Evolutionary conservation across 2,113 vertebrate species (phyloP), one percentile per base, ranked within the genome.

Genomic region (Hemibagrus wyckioides): DNA sequence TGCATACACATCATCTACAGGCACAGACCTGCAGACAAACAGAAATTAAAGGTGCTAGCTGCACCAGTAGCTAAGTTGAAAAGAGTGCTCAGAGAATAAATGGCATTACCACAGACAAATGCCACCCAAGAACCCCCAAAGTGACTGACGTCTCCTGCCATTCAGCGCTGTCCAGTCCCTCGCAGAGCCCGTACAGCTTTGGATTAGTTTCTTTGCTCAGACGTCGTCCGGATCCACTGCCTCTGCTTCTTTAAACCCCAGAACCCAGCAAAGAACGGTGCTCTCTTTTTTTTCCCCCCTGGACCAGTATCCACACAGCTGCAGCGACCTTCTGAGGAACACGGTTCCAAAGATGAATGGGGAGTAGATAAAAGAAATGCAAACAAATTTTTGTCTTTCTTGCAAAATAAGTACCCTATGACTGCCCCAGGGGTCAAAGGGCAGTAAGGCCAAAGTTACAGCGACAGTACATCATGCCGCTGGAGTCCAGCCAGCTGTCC

Each of bases 401-500:
- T 75, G 39, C n/a, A 33, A 57, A 54, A 71, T 25, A 65, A 71
- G 92, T 56, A 86, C 33, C 61, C 76, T 93, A 92, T 88, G 84
- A 87, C 86, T 87, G 85, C 86, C 90, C 92, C 92, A 92, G 91
- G 88, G 90, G 92, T 99, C 97, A 99, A 93, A 99, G 97, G 0
- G 98, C 97, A 25, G 98, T 97, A 77, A 99, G 94, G 87, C 98
- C 98, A 92, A 99, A 99, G 91, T 99, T 99, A 95, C 98, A 99
- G 10, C 98, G 97, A 86, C 98, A 99, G 92, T 97, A 97, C 94
- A 97, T 96, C 98, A 99, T 99, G 59, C 97, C 97, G 1, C 97
- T 97, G 0, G 96, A 97, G 95, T 99, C 98, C 95, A 96, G 95
- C 98, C 98, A 99, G 25, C 94, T 96, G 90, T 99, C 98, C 0